Evolutionary conservation across 37 sponge, comb jelly and placozoan species (phyloP), one percentile per base, ranked within the genome.

Genomic region (Sycon ciliatum): DNA sequence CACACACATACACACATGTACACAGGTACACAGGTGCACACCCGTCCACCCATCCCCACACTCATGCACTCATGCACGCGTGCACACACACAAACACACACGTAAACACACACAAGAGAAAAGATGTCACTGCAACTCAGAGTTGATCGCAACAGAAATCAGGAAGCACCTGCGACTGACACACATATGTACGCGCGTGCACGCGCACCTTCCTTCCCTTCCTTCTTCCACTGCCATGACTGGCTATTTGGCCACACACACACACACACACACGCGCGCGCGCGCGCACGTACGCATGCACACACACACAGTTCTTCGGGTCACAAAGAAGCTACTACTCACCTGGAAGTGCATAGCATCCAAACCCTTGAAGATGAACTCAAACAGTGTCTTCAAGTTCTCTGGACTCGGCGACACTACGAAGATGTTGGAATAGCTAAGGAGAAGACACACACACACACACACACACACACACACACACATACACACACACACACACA

Each of bases 321-420:
- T n/a, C n/a, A n/a, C n/a, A n/a, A n/a, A n/a, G n/a, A n/a, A 16
- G 54, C 16, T 49, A n/a, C n/a, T n/a, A n/a, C n/a, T 23, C 30
- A 68, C 91, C 64, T 42, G 34, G 32, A 83, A 91, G 30, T 77
- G 74, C 36, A 95, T 67, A 0, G 83, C 79, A 74, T 95, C 98
- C 67, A 95, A 85, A 4, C 98, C 98, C 68, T 78, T 85, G 34
- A 95, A 80, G 0, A 95, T 68, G 76, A 95, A 95, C 80, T 95
- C 87, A 81, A 95, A 95, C 49, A 91, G 54, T 36, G 98, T 95
- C 34, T 83, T 76, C 35, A 95, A 74, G 57, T 95, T 95, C 46
- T 95, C 98, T 31, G 98, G 98, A 58, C 76, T 72, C 0, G 98
- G 98, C 29, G 92, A 87, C 2, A 92, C 91, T 37, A 95, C 92